These are phyloP conservation scores for Catharus fuscescens DNA, from an alignment of 2,113 vertebrate genomes.

Conservation along the genomic window DNA sequence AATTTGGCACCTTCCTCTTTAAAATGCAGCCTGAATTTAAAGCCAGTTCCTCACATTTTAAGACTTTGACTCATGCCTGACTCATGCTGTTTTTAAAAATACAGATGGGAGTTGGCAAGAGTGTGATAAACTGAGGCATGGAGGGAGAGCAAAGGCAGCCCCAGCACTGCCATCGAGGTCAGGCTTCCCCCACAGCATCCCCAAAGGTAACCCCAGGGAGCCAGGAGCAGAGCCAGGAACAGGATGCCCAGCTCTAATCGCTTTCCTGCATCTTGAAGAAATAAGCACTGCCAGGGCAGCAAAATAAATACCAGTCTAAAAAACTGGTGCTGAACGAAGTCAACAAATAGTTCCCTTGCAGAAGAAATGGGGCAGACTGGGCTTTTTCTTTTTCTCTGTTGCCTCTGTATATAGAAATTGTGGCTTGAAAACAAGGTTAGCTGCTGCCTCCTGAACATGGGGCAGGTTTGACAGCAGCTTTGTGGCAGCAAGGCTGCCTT, in stretches of 20 bases:
- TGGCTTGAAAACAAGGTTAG: background rate
- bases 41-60: background rate
- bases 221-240: background rate
- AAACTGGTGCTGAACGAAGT: background rate
- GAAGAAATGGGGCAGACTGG: background rate
- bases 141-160: background rate
- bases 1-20: background rate
- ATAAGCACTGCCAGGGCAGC: background rate
- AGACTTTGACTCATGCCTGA: slow-evolving; percentile 40
- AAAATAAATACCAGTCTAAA: background rate
- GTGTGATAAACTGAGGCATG: background rate
- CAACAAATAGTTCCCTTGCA: background rate
- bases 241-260: background rate
- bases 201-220: background rate
- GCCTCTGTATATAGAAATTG: background rate
- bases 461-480: background rate
- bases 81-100: slow-evolving; percentile 8
- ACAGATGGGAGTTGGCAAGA: background rate
- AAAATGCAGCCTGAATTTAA: slow-evolving; percentile 6
- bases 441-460: background rate
- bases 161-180: background rate
- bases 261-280: slow-evolving; percentile 20
- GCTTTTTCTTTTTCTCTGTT: background rate
- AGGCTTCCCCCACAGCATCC: background rate
- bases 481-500: slow-evolving; percentile 24